Conservation (phyloP, 2,888 invertebrate species). For the Clanis bilineata region DNA sequence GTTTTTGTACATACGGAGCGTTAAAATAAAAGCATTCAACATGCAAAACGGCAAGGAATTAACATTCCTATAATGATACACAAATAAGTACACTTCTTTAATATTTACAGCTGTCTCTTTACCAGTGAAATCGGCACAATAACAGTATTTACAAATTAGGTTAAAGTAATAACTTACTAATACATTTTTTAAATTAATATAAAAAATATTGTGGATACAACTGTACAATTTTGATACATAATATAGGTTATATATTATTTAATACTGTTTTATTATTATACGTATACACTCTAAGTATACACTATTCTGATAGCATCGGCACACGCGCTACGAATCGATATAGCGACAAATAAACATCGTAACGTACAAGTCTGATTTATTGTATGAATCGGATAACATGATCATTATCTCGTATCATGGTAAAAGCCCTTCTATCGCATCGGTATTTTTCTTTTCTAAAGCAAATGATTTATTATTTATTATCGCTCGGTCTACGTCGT, state of each 20-base stretch:
- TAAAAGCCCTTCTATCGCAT: neutral
- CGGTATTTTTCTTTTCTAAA: neutral
- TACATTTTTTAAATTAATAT: too few relatives aligned
- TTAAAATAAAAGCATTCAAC: neutral
- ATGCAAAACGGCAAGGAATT: neutral
- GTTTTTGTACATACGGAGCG: neutral
- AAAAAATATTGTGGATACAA: too few relatives aligned
- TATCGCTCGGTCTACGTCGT: neutral
- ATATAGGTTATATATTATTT: too few relatives aligned
- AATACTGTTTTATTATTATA: neutral
- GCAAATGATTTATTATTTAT: neutral
- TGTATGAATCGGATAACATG: neutral
- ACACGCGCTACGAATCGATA: neutral
- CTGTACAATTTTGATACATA: too few relatives aligned
- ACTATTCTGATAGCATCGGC: neutral
- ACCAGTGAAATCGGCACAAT: neutral
- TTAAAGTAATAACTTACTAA: too few relatives aligned
- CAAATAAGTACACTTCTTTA: too few relatives aligned
- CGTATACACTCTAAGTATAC: too few relatives aligned
- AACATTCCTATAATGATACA: too few relatives aligned
- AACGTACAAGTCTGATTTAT: neutral
- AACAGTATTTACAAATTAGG: too few relatives aligned
- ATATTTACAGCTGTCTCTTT: neutral
- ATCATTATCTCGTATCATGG: neutral
- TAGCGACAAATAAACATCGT: neutral